These are phyloP conservation scores for Sarcoramphus papa DNA, from an alignment of 2,797 vertebrate species.

Conservation along the genomic window DNA sequence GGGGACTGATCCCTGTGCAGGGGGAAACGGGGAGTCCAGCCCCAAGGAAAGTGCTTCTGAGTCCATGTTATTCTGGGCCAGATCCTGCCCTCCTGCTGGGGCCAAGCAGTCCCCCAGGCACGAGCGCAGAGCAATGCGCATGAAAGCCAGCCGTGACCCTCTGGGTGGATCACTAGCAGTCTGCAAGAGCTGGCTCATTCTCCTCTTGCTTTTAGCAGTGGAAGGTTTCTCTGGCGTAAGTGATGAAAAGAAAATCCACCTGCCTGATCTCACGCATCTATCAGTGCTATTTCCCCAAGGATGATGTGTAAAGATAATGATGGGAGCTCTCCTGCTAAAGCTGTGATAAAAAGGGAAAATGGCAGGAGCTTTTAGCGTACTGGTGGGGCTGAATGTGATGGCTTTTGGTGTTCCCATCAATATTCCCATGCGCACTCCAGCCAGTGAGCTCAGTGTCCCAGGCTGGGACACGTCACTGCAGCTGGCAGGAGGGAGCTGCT, in stretches of 20 bases:
- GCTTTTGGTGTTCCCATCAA: neutral
- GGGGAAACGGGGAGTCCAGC: neutral
- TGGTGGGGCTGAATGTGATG: neutral
- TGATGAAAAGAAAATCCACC: slow-evolving; percentile 64
- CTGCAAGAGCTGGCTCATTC: neutral
- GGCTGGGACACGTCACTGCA: neutral
- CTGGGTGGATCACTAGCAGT: neutral
- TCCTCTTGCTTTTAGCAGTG: neutral
- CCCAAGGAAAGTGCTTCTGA: neutral
- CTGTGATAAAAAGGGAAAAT: neutral
- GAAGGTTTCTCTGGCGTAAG: slow-evolving; percentile 9
- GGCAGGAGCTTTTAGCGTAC: neutral
- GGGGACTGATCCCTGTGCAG: neutral
- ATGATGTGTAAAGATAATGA: neutral
- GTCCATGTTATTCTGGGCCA: neutral
- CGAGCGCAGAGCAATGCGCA: accelerated
- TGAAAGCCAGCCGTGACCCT: neutral
- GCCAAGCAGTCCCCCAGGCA: neutral
- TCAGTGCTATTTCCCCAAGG: neutral
- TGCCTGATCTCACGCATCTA: slow-evolving; percentile 6
- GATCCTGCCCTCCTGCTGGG: neutral
- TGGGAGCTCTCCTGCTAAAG: neutral
- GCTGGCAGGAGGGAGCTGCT: neutral
- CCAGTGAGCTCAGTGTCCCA: neutral
- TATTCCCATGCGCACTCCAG: neutral